Percentiles rank a stretch among this genome's conserved stretches.
These are phyloP conservation scores for Perca schrenkii DNA, from an alignment of 2,113 vertebrate genomes.

Conservation along the genomic window DNA sequence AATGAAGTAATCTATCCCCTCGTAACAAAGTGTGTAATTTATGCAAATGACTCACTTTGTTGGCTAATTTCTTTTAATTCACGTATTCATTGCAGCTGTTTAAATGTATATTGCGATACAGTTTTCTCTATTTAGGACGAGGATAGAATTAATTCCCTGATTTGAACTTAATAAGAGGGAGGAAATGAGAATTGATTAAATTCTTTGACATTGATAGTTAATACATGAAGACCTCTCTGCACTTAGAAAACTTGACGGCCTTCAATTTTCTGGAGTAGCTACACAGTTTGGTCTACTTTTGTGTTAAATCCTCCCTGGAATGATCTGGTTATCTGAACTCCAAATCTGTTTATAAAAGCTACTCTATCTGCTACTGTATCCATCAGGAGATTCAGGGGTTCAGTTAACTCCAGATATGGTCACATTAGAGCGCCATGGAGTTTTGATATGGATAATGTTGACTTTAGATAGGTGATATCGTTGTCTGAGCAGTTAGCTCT, in stretches of 20 bases:
- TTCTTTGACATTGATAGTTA: conserved; percentile 71
- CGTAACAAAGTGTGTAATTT: conserved; percentile 87
- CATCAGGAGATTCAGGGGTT: conserved; percentile 35
- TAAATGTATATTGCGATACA: conserved; percentile 72
- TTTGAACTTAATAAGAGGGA: conserved; percentile 73
- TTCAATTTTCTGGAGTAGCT: conserved; percentile 22
- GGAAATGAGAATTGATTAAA: conserved; percentile 75
- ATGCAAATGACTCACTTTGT: conserved; percentile 88
- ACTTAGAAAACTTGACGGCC: conserved; percentile 65
- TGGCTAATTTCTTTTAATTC: conserved; percentile 87
- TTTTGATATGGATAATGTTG: conserved; percentile 61
- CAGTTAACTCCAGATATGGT: conserved; percentile 68
- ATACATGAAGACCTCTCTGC: conserved; percentile 53
- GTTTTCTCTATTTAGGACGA: conserved; percentile 68
- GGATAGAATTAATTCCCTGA: conserved; percentile 75
- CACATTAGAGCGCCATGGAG: conserved; percentile 34
- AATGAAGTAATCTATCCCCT: conserved; percentile 83
- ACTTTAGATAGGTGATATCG: conserved; percentile 70
- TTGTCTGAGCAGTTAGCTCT: conserved; percentile 55
- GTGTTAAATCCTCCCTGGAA: conserved; percentile 33
- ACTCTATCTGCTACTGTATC: conserved; percentile 21
- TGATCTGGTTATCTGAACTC: conserved; percentile 53
- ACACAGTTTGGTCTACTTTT: conserved; percentile 23
- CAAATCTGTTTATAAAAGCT: conserved; percentile 47
- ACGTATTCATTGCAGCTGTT: conserved; percentile 78